Conservation (phyloP, 2,888 invertebrate genomes). For the Teinopalpus imperialis region DNA sequence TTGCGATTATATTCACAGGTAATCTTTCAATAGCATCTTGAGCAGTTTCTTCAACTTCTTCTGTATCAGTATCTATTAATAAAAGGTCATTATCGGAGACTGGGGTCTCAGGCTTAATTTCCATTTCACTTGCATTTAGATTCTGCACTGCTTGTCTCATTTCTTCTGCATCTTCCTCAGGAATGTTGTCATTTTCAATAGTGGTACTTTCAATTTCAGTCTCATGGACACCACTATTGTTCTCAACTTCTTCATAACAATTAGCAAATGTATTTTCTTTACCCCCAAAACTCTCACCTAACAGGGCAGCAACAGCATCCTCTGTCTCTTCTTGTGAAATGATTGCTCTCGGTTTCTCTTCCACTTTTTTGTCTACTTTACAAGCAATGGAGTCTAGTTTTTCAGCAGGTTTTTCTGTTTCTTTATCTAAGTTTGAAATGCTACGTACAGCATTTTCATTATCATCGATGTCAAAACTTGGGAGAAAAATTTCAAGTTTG, state of each 20-base stretch:
- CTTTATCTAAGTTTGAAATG: conserved; percentile 83
- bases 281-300: conserved; percentile 92
- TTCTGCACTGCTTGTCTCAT: conserved; percentile 93
- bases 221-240: conserved; percentile 54
- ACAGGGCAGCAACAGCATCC: conserved; percentile 93
- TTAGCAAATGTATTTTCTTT: conserved; percentile 79
- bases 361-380: conserved; percentile 81
- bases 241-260: conserved; percentile 78
- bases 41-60: conserved; percentile 85
- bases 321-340: conserved; percentile 97
- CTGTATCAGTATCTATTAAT: conserved; percentile 93
- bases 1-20: conserved; percentile 62
- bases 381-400: conserved; percentile 47
- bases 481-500: conserved; percentile 83
- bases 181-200: conserved; percentile 79
- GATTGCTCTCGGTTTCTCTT: conserved; percentile 90
- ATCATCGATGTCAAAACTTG: conserved; percentile 84
- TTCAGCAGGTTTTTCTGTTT: conserved; percentile 50
- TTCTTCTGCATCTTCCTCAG: conserved; percentile 90
- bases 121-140: conserved; percentile 86
- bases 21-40: conserved; percentile 66
- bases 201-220: conserved; percentile 70
- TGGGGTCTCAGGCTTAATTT: conserved; percentile 91
- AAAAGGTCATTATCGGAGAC: conserved; percentile 91
- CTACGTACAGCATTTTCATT: conserved; percentile 91